Conservation (phyloP, 1,140 invertebrate genomes). For the Chrysoperla carnea region DNA sequence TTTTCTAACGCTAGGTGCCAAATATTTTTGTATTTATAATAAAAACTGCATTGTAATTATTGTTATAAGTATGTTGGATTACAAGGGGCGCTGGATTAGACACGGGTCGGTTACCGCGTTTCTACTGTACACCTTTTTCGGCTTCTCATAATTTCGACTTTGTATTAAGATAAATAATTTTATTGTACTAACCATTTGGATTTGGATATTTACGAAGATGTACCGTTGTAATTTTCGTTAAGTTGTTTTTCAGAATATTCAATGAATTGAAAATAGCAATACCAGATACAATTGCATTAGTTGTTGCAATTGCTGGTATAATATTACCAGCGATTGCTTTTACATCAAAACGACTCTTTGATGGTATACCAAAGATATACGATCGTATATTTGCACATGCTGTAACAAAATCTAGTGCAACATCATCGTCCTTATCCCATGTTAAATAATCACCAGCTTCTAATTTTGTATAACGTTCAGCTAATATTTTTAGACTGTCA, state of each 20-base stretch:
- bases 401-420: constrained; percentile 92
- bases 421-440: constrained; percentile 96
- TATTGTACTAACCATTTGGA: constrained; percentile 20
- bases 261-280: constrained; percentile 81
- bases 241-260: constrained; percentile 52
- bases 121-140: no score
- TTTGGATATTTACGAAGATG: constrained; percentile 52
- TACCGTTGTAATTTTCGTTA: constrained; percentile 55
- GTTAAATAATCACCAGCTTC: constrained; percentile 54
- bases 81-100: no score
- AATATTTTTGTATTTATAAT: no score
- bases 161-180: no score
- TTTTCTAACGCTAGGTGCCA: no score
- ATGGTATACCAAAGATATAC: constrained; percentile 76
- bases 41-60: no score
- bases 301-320: constrained; percentile 96
- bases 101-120: no score
- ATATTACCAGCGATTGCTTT: constrained; percentile 99
- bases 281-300: constrained; percentile 93
- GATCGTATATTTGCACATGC: constrained; percentile 86
- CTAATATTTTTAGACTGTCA: constrained; percentile 48
- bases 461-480: constrained; percentile 35
- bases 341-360: constrained; percentile 82
- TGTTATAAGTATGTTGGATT: no score
- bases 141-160: no score